phyloP scores from a whole-genome alignment of 2,888 invertebrate genomes.

The Plagodis pulveraria region DNA sequence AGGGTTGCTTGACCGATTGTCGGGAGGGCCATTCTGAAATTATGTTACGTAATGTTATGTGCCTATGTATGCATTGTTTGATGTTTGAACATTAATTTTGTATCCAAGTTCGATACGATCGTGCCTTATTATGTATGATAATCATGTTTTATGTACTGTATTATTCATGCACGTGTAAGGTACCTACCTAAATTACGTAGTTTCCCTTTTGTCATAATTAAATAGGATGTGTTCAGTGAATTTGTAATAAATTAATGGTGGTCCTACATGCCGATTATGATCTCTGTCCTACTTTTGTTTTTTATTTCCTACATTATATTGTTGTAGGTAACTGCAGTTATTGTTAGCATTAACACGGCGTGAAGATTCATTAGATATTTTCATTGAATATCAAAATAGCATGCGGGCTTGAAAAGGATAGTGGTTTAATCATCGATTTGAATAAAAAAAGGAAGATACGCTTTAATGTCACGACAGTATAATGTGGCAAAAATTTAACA shows the following conservation, averaged over 20 bases:
- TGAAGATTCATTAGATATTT: constrained; percentile 12
- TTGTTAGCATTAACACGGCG: constrained; percentile 2
- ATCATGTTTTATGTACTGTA: constrained; percentile 22
- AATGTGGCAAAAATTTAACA: too few species aligned
- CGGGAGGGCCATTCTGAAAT: constrained; percentile 69
- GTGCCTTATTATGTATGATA: constrained; percentile 39
- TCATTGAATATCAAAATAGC: constrained; percentile 5
- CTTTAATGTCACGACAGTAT: too few species aligned
- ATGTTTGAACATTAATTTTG: constrained; percentile 8
- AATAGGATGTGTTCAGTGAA: constrained; percentile 36
- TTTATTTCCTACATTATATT: constrained; percentile 17
- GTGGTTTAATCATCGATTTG: background rate
- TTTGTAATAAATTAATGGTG: constrained; percentile 29
- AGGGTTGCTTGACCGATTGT: constrained; percentile 70
- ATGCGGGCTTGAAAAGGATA: constrained; percentile 17
- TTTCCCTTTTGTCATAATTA: constrained; percentile 36
- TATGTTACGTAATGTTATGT: background rate
- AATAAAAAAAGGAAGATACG: too few species aligned
- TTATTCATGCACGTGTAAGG: constrained; percentile 24
- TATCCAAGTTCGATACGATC: constrained; percentile 6
- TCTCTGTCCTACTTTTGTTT: constrained; percentile 33
- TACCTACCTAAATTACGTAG: constrained; percentile 27
- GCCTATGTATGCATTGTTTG: background rate
- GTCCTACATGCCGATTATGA: constrained; percentile 25
- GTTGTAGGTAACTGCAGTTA: constrained; percentile 2